Evolutionary conservation across 2,113 vertebrate species (phyloP), one percentile per base, ranked within the genome.

Genomic region (Cephalopterus ornatus): DNA sequence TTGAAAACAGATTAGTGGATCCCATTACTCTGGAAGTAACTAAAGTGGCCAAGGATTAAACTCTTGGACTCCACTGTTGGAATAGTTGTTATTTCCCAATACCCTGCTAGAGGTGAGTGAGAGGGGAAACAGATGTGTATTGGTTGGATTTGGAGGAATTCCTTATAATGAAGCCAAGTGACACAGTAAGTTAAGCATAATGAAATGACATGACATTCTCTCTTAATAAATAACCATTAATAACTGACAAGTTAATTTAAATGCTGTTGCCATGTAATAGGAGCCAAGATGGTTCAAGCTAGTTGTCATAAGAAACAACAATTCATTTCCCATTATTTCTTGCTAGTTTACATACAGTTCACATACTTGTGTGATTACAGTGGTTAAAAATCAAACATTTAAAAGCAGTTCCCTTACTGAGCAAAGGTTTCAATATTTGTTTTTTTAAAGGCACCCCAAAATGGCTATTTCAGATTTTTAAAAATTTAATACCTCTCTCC

Each of bases 211-310:
- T 14, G 6, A 37, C 27, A n/a, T 11, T 49, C 28, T 37, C 37
- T 95, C 53, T 83, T 71, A 56, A 67, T 89, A 95, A 95, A 58
- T 61, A 72, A 76, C 83, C 21, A 52, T 74, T 89, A 85, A 42
- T 88, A 85, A 82, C 16, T 81, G 52, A 47, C 33, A 85, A 80
- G 16, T 68, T 72, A 62, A 70, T 94, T 91, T 75, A 87, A 95
- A 61, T 82, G 24, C 42, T 85, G 71, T 67, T 89, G 35, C 62
- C 50, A 10, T 63, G 62, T 71, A 42, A 75, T 49, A 62, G 33
- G n/a, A 52, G 11, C 42, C 84, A 73, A 35, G 55, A 67, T 74
- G 39, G 44, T 50, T 92, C 59, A 93, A 90, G 73, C 19, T 96
- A 81, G 72, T 75, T 27, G 46, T 84, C 58, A 58, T 94, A 82